Percentiles rank a stretch among this genome's conserved stretches.
Evolutionary conservation across 1,140 invertebrate species (phyloP).

Genomic region (Leptinotarsa texana): DNA sequence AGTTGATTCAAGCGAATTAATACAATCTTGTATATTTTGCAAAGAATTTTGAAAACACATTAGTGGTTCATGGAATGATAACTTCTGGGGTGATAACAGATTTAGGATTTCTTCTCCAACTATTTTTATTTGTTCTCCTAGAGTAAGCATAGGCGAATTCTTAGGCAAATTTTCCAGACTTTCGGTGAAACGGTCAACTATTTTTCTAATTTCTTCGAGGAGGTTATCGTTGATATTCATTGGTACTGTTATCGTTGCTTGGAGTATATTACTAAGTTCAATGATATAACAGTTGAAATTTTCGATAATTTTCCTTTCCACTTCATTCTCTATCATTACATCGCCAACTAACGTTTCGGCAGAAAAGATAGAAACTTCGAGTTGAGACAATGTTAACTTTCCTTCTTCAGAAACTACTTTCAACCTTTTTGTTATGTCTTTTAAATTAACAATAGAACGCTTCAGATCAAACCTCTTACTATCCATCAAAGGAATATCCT

Average conservation of each 20-base stretch:
- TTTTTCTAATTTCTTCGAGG: neutral
- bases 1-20: conserved; percentile 35
- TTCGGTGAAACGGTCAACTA: neutral
- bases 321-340: conserved; percentile 35
- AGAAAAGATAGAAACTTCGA: conserved; percentile 21
- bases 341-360: conserved; percentile 30
- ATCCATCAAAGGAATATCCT: conserved; percentile 42
- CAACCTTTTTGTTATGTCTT: conserved; percentile 19
- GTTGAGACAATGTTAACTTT: conserved; percentile 19
- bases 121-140: conserved; percentile 26
- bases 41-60: conserved; percentile 52
- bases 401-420: conserved; percentile 35
- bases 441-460: conserved; percentile 13
- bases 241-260: neutral
- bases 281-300: conserved; percentile 29
- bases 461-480: conserved; percentile 30
- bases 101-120: conserved; percentile 31
- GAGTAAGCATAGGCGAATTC: conserved; percentile 24
- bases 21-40: conserved; percentile 46
- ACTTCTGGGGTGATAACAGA: conserved; percentile 28
- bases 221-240: neutral
- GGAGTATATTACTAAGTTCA: conserved; percentile 2
- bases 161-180: neutral
- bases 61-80: conserved; percentile 30
- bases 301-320: conserved; percentile 31